phyloP scores from a whole-genome alignment of 1,140 invertebrate genomes.

The Zaprionus gabonicus region DNA sequence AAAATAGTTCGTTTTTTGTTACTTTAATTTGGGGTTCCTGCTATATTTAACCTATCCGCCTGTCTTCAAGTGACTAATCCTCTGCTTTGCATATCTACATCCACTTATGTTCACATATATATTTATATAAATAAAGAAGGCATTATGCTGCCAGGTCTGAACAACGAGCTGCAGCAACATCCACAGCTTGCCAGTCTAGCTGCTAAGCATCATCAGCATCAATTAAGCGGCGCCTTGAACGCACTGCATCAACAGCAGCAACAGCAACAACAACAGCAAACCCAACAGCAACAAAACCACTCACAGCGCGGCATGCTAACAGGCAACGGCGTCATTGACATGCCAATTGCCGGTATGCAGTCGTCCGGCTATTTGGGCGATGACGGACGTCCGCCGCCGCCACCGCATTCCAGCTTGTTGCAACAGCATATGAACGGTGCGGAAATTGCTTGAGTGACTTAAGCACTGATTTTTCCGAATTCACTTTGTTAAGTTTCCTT shows the following conservation, averaged over 20 bases:
- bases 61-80: slow-evolving; percentile 12
- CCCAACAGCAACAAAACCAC: slow-evolving; percentile 56
- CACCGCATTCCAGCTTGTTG: slow-evolving; percentile 90
- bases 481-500: slow-evolving; percentile 31
- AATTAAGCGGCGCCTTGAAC: slow-evolving; percentile 69
- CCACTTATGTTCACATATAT: neutral
- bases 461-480: slow-evolving; percentile 27
- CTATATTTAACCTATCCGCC: neutral
- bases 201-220: slow-evolving; percentile 80
- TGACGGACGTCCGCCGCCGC: slow-evolving; percentile 88
- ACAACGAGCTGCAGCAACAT: slow-evolving; percentile 65
- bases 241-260: slow-evolving; percentile 67
- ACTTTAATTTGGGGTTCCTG: neutral
- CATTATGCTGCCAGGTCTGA: slow-evolving; percentile 76
- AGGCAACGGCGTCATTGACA: slow-evolving; percentile 76
- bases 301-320: slow-evolving; percentile 54
- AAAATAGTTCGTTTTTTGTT: neutral
- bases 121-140: slow-evolving; percentile 52
- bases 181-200: slow-evolving; percentile 55
- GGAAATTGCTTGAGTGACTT: slow-evolving; percentile 48
- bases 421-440: slow-evolving; percentile 87
- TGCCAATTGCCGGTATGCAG: slow-evolving; percentile 52
- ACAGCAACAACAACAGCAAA: slow-evolving; percentile 57
- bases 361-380: slow-evolving; percentile 84
- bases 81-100: neutral